phyloP scores from a whole-genome alignment of 1,140 invertebrate genomes.

The Phymorhynchus buccinoides region DNA sequence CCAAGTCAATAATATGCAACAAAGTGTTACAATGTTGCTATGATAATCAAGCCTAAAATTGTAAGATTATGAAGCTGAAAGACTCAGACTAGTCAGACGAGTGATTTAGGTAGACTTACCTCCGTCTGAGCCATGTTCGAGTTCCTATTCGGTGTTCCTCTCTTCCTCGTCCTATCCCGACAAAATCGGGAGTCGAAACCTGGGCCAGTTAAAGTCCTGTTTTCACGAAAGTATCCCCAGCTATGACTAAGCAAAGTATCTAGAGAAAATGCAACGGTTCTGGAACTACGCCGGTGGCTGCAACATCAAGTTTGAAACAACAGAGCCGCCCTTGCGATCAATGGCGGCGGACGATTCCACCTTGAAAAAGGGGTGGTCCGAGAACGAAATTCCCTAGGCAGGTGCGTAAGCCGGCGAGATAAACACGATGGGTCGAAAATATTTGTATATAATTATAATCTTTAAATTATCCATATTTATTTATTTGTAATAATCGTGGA shows the following conservation, averaged over 20 bases:
- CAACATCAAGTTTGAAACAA: slow-evolving; percentile 19
- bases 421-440: not conserved
- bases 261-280: not conserved
- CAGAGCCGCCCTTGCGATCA: slow-evolving; percentile 25
- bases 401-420: slow-evolving; percentile 3
- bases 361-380: slow-evolving; percentile 2
- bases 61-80: no score
- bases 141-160: not conserved
- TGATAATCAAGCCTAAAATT: not conserved
- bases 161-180: slow-evolving; percentile 18
- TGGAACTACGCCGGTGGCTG: slow-evolving; percentile 6
- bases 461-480: no score
- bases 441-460: not conserved
- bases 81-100: no score
- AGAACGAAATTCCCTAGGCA: not conserved
- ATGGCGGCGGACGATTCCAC: slow-evolving; percentile 32
- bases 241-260: not conserved
- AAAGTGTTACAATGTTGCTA: no score
- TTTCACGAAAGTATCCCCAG: not conserved
- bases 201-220: not conserved
- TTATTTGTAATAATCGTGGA: no score
- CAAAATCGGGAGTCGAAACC: slow-evolving; percentile 27
- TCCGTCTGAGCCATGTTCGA: not conserved
- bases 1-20: not conserved
- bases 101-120: no score